Conservation (phyloP, 1,140 invertebrate genomes). For the Archivesica marissinica region DNA sequence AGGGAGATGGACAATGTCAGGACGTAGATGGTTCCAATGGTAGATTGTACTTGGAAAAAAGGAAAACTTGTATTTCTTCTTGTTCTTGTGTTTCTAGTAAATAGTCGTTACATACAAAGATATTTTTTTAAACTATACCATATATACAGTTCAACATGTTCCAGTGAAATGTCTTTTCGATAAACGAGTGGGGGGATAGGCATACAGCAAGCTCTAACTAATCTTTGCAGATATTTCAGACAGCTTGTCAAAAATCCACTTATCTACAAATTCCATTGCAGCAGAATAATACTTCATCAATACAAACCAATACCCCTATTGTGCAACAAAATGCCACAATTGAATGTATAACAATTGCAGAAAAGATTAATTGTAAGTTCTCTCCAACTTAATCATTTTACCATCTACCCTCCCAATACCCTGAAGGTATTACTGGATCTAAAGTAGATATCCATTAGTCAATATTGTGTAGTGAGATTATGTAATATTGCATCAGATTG, state of each 20-base stretch:
- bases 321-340: background rate
- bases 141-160: no score
- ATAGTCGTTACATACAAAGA: no score
- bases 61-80: no score
- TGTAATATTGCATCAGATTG: constrained; percentile 55
- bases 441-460: constrained; percentile 48
- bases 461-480: constrained; percentile 46
- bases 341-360: constrained; percentile 3
- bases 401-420: constrained; percentile 8
- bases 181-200: no score
- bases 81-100: no score
- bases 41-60: no score
- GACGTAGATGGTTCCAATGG: no score
- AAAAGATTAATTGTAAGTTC: constrained; percentile 40
- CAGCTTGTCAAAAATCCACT: constrained; percentile 3
- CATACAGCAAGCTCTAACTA: no score
- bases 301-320: background rate
- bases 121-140: no score
- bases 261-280: constrained; percentile 28
- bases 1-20: no score
- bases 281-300: constrained; percentile 30
- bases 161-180: no score
- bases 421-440: background rate
- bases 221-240: background rate
- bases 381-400: constrained; percentile 6